Evolutionary conservation across 1,140 invertebrate species (phyloP).

Genomic region (Caenorhabditis elegans): DNA sequence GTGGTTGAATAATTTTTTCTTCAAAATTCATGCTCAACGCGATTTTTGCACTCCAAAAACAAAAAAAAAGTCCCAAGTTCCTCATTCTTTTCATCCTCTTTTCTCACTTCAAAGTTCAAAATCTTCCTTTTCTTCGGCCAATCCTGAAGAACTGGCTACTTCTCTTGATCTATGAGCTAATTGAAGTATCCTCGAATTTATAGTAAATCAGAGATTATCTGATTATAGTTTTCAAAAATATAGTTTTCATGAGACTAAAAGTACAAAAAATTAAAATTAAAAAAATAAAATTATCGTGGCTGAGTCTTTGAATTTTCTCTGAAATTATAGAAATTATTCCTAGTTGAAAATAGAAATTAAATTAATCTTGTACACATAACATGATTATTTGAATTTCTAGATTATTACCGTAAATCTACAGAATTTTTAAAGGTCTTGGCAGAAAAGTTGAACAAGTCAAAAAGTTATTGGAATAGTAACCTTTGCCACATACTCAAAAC

Average conservation of each 20-base stretch:
- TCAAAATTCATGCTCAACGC: too few species aligned
- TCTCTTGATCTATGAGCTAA: slow-evolving; percentile 3
- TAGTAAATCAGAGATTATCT: background rate
- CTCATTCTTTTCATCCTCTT: background rate
- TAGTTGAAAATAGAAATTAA: too few species aligned
- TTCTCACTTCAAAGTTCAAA: slow-evolving; percentile 8
- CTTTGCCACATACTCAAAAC: background rate
- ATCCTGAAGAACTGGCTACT: background rate
- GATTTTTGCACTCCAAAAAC: background rate
- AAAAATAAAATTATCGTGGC: too few species aligned
- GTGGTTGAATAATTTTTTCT: too few species aligned
- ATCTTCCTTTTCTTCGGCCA: background rate
- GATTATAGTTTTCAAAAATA: background rate
- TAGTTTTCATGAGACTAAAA: background rate
- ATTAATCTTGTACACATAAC: too few species aligned
- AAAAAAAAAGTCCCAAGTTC: background rate
- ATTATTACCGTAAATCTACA: too few species aligned
- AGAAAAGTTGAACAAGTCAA: background rate
- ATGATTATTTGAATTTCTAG: too few species aligned
- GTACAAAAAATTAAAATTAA: background rate
- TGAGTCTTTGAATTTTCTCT: too few species aligned
- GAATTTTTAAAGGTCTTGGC: too few species aligned
- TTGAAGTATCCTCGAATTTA: background rate
- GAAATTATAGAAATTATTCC: too few species aligned
- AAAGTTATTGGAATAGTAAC: slow-evolving; percentile 19